phyloP scores from a whole-genome alignment of 2,113 vertebrate genomes.

The Lethenteron camtschaticum region DNA sequence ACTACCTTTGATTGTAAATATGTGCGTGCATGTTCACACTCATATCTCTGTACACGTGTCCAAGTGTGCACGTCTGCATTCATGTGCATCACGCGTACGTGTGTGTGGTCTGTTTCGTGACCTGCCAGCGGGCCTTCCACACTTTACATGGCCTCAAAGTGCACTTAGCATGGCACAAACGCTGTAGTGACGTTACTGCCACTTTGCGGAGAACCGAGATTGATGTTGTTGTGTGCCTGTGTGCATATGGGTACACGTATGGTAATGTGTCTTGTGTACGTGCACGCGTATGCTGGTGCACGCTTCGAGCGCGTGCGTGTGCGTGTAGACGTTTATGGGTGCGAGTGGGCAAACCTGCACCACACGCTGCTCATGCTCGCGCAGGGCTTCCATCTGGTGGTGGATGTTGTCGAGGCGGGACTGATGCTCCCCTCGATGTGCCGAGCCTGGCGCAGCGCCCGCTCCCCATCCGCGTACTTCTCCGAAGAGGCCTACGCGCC shows the following conservation, averaged over 20 bases:
- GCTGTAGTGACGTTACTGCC: neutral
- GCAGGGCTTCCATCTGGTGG: slow-evolving; percentile 29
- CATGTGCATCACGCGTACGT: too few species aligned
- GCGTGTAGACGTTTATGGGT: neutral
- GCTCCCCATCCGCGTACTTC: slow-evolving; percentile 36
- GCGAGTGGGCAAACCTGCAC: slow-evolving; percentile 23
- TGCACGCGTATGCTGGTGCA: neutral
- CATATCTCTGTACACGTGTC: too few species aligned
- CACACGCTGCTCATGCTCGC: slow-evolving; percentile 33
- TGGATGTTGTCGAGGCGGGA: slow-evolving; percentile 27
- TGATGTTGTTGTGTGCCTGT: neutral
- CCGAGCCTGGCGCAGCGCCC: slow-evolving; percentile 25
- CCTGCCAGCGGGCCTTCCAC: too few species aligned
- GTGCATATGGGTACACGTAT: too few species aligned
- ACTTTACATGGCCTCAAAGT: too few species aligned
- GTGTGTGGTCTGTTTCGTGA: too few species aligned
- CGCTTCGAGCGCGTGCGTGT: neutral
- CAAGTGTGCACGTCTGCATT: too few species aligned
- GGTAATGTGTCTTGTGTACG: neutral
- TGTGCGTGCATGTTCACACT: too few species aligned
- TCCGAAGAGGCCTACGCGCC: slow-evolving; percentile 16
- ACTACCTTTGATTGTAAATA: too few species aligned
- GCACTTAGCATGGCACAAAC: neutral
- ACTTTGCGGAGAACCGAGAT: neutral
- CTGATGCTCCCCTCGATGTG: slow-evolving; percentile 29